Evolutionary conservation across 2,888 invertebrate genomes (phyloP).

Genomic region (Argyresthia goedartella): DNA sequence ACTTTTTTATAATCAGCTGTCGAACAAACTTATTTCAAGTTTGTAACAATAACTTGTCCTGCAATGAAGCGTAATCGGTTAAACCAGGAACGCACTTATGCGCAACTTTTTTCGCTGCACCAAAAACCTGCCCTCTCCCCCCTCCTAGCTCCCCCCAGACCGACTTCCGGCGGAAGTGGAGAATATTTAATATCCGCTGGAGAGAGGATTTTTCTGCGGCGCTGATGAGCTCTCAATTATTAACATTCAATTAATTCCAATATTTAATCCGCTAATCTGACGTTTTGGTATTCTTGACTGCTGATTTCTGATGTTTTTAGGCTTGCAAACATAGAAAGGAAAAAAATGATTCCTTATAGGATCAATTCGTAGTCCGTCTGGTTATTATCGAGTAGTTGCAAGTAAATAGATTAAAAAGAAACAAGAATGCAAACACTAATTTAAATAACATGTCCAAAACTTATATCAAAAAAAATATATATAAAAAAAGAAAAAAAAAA

Average conservation of each 20-base stretch:
- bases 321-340: neutral
- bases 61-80: neutral
- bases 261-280: constrained; percentile 40
- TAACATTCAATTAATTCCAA: constrained; percentile 65
- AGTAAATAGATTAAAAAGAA: too few species aligned
- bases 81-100: constrained; percentile 19
- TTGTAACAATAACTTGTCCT: too few species aligned
- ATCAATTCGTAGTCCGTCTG: too few species aligned
- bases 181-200: constrained; percentile 66
- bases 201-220: constrained; percentile 57
- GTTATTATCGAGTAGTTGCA: too few species aligned
- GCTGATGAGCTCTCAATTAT: constrained; percentile 59
- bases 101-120: constrained; percentile 54
- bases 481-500: too few species aligned
- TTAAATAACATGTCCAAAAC: too few species aligned
- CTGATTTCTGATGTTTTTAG: constrained; percentile 3
- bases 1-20: too few species aligned
- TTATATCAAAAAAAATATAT: too few species aligned
- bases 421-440: too few species aligned
- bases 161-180: constrained; percentile 43
- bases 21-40: too few species aligned
- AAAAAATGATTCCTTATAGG: too few species aligned
- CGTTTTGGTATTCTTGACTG: constrained; percentile 11
- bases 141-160: neutral
- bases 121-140: constrained; percentile 30